Conservation (phyloP, 2,888 invertebrate genomes). For the Lithophane socia region DNA sequence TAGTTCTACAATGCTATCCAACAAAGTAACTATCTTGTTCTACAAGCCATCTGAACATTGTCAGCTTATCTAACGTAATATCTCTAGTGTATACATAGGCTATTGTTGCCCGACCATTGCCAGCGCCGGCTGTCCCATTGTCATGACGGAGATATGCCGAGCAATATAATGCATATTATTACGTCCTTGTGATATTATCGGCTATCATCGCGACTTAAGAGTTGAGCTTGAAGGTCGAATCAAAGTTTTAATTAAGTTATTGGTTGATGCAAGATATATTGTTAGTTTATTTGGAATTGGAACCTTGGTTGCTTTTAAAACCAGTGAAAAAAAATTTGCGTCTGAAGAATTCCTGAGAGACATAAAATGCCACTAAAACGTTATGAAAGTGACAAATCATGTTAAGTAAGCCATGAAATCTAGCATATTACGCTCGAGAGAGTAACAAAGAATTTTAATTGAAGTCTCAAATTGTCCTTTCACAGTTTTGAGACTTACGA, state of each 20-base stretch:
- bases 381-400: conserved; percentile 41
- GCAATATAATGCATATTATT: conserved; percentile 48
- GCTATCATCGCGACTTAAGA: conserved; percentile 10
- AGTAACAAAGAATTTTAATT: conserved; percentile 42
- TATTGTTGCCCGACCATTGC: conserved; percentile 54
- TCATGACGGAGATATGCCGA: conserved; percentile 43
- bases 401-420: conserved; percentile 34
- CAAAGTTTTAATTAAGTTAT: conserved; percentile 13
- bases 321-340: neutral
- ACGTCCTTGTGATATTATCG: conserved; percentile 45
- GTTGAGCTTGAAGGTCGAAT: conserved; percentile 28
- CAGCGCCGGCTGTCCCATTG: conserved; percentile 30
- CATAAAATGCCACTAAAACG: conserved; percentile 15
- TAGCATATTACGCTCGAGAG: conserved; percentile 14
- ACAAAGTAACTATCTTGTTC: conserved; percentile 29
- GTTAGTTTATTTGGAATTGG: neutral
- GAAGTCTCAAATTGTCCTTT: conserved; percentile 30
- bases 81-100: conserved; percentile 48
- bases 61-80: conserved; percentile 40
- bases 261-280: neutral
- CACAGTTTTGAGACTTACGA: conserved; percentile 11
- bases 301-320: neutral
- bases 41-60: conserved; percentile 36
- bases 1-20: conserved; percentile 11
- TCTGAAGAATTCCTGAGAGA: neutral